These are phyloP conservation scores for Tenebrio molitor DNA, from an alignment of 1,140 invertebrate genomes.

Conservation along the genomic window DNA sequence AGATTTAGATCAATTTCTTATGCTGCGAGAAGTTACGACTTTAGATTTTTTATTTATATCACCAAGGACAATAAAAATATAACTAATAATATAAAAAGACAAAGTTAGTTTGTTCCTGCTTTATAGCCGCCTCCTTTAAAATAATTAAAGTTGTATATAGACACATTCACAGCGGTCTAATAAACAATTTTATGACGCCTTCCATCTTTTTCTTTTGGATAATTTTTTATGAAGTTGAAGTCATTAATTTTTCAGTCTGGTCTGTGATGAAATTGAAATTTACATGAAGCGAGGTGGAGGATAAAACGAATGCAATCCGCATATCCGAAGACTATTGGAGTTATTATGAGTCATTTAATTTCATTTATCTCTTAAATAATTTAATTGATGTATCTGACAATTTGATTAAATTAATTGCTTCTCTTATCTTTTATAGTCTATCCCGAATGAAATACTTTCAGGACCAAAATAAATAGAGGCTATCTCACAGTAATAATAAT, in stretches of 20 bases:
- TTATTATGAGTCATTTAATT: slow-evolving; percentile 31
- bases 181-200: slow-evolving; percentile 28
- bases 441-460: not conserved
- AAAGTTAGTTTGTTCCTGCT: not conserved
- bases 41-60: no score
- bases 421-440: slow-evolving; percentile 1
- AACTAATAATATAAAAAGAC: not conserved
- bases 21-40: no score
- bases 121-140: slow-evolving; percentile 10
- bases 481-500: not conserved
- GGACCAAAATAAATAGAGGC: slow-evolving; percentile 18
- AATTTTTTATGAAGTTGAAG: slow-evolving; percentile 2
- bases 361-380: slow-evolving; percentile 5
- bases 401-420: slow-evolving; percentile 29
- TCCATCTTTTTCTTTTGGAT: slow-evolving; percentile 15
- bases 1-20: no score
- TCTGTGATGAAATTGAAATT: slow-evolving; percentile 4
- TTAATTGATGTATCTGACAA: slow-evolving; percentile 32
- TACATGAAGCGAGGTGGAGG: not conserved
- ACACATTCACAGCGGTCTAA: slow-evolving; percentile 27
- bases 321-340: not conserved
- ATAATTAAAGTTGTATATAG: slow-evolving; percentile 30
- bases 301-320: not conserved
- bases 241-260: slow-evolving; percentile 11
- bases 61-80: no score